Conservation (phyloP, 2,797 vertebrate genomes). For the Lycodopsis pacificus region DNA sequence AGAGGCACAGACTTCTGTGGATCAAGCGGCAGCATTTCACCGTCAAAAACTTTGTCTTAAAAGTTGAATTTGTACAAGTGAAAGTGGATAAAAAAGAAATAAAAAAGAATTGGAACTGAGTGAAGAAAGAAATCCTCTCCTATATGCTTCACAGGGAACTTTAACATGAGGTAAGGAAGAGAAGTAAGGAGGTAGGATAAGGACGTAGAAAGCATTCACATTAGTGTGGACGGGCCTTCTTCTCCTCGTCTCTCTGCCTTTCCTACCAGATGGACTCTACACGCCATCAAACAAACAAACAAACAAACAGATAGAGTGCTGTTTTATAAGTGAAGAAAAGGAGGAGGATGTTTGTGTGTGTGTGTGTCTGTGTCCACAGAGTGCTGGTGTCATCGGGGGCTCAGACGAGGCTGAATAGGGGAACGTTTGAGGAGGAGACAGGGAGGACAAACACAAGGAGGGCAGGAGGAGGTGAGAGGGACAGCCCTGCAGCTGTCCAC, state of each 20-base stretch:
- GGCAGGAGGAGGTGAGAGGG: constrained; percentile 46
- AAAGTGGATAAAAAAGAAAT: too few species aligned
- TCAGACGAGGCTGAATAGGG: constrained; percentile 26
- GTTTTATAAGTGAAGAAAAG: neutral
- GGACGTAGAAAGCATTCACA: neutral
- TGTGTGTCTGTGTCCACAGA: too few species aligned
- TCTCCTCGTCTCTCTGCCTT: neutral
- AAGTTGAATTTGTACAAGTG: too few species aligned
- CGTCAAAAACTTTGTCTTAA: too few species aligned
- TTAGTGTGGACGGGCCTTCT: neutral
- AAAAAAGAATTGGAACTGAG: neutral
- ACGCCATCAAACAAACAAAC: constrained; percentile 15
- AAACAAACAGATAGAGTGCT: neutral
- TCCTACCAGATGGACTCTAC: constrained; percentile 12
- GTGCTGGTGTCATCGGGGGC: constrained; percentile 8
- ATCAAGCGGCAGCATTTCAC: too few species aligned
- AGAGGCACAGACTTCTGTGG: too few species aligned
- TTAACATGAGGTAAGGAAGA: neutral
- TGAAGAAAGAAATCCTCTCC: neutral
- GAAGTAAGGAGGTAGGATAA: neutral
- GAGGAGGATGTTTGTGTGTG: constrained; percentile 24
- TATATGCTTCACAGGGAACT: neutral
- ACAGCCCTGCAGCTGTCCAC: constrained; percentile 69
- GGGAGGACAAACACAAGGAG: constrained; percentile 32
- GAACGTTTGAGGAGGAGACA: constrained; percentile 4